Evolutionary conservation across 2,888 invertebrate genomes (phyloP).

Genomic region (Cataglyphis livida): DNA sequence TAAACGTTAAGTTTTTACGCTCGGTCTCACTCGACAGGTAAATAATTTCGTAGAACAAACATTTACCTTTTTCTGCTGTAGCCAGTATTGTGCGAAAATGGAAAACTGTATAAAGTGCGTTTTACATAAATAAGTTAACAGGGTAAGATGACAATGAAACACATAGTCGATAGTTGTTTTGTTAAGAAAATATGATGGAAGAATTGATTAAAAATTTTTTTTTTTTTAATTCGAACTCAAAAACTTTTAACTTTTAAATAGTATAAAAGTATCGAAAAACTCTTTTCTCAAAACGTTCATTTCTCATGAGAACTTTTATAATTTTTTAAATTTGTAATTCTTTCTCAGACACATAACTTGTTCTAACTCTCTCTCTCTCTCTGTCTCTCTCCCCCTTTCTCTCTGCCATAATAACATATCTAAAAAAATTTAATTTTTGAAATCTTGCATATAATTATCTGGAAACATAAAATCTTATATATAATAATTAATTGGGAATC

Average conservation of each 20-base stretch:
- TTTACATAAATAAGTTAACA: slow-evolving; percentile 8
- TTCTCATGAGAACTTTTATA: background rate
- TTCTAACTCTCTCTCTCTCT: no score
- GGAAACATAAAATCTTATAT: background rate
- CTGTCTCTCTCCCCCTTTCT: background rate
- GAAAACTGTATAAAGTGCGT: background rate
- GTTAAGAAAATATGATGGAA: background rate
- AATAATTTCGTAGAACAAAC: slow-evolving; percentile 37
- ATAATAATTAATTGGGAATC: background rate
- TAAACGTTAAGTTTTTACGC: background rate
- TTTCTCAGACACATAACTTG: no score
- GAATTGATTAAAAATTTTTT: background rate
- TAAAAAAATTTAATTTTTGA: background rate
- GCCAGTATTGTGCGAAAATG: slow-evolving; percentile 3
- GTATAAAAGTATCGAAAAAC: background rate
- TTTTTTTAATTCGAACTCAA: background rate
- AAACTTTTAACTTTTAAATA: background rate
- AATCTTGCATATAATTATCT: slow-evolving; percentile 8
- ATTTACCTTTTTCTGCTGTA: slow-evolving; percentile 22
- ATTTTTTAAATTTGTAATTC: background rate
- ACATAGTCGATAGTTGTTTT: background rate
- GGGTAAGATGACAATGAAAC: background rate
- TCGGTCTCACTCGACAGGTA: slow-evolving; percentile 6
- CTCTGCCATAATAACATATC: background rate
- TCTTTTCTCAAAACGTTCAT: background rate